phyloP scores from a whole-genome alignment of 1,140 invertebrate species.

The Lordiphosa clarofinis region DNA sequence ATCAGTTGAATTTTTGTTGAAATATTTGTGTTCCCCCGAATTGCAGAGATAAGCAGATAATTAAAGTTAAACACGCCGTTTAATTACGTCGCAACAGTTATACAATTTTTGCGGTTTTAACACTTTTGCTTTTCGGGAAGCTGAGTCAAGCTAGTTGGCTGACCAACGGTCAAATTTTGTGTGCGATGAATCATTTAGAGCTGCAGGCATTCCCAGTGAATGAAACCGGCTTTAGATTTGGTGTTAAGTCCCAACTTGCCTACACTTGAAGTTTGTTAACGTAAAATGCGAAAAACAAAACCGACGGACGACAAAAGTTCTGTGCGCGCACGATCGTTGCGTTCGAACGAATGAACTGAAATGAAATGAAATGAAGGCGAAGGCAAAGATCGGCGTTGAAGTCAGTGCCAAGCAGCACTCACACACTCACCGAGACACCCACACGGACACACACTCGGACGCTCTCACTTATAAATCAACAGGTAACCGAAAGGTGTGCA shows the following conservation, averaged over 20 bases:
- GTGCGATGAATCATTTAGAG: constrained; percentile 30
- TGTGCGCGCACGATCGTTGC: constrained; percentile 9
- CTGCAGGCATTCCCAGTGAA: constrained; percentile 12
- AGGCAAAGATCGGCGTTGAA: constrained; percentile 32
- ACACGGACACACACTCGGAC: constrained; percentile 1
- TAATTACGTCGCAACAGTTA: constrained; percentile 26
- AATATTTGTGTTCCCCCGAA: background rate
- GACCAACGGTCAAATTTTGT: constrained; percentile 22
- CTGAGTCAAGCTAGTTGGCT: constrained; percentile 28
- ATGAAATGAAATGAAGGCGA: constrained; percentile 13
- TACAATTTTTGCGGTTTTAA: constrained; percentile 30
- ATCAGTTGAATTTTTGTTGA: too few species aligned
- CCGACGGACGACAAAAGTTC: constrained; percentile 8
- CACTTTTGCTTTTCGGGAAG: constrained; percentile 52
- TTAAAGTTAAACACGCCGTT: constrained; percentile 30
- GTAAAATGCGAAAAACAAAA: constrained; percentile 12
- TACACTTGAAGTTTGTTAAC: background rate
- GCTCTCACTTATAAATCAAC: constrained; percentile 36
- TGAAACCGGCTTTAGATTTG: constrained; percentile 36
- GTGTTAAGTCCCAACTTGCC: background rate
- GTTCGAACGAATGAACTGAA: constrained; percentile 20
- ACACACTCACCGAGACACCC: constrained; percentile 11
- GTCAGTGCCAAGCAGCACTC: constrained; percentile 32
- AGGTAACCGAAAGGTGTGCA: constrained; percentile 65
- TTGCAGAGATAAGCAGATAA: constrained; percentile 17